Percentiles rank a stretch among this genome's conserved stretches.
phyloP scores from a whole-genome alignment of 1,140 invertebrate species.

The Choristoneura fumiferana region DNA sequence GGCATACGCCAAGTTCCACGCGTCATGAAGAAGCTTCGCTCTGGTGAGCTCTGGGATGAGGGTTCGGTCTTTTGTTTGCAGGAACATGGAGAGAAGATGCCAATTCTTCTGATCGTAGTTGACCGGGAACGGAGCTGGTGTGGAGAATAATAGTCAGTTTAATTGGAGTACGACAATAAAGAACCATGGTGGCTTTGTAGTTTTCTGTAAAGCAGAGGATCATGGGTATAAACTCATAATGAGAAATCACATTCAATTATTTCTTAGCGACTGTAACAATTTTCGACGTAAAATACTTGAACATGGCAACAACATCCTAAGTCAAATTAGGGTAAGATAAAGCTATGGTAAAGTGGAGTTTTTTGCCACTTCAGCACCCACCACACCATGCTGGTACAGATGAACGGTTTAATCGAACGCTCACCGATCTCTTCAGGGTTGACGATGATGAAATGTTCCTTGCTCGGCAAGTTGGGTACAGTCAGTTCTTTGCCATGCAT shows the following conservation, averaged over 20 bases:
- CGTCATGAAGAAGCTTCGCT: constrained; percentile 87
- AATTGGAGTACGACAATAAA: neutral
- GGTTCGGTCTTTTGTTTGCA: constrained; percentile 77
- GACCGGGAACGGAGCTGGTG: constrained; percentile 86
- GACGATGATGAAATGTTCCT: constrained; percentile 83
- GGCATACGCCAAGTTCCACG: constrained; percentile 89
- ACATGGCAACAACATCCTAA: no score
- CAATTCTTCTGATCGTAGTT: constrained; percentile 91
- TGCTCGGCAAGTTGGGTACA: constrained; percentile 75
- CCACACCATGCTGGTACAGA: no score
- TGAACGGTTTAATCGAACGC: constrained; percentile 2
- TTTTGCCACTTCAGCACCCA: no score
- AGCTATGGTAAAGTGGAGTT: no score
- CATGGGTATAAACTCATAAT: no score
- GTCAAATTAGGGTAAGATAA: no score
- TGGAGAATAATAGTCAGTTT: no score
- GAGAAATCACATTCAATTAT: no score
- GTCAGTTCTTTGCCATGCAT: constrained; percentile 77
- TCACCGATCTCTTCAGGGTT: constrained; percentile 90
- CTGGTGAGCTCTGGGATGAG: constrained; percentile 84
- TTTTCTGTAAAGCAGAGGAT: neutral
- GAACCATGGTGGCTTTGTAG: neutral
- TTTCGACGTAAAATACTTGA: no score
- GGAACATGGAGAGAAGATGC: constrained; percentile 83
- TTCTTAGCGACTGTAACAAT: no score